Evolutionary conservation across 64 coral and sea anemone genomes (phyloP), one percentile per base, ranked within the genome.

Genomic region (Platygyra sinensis): DNA sequence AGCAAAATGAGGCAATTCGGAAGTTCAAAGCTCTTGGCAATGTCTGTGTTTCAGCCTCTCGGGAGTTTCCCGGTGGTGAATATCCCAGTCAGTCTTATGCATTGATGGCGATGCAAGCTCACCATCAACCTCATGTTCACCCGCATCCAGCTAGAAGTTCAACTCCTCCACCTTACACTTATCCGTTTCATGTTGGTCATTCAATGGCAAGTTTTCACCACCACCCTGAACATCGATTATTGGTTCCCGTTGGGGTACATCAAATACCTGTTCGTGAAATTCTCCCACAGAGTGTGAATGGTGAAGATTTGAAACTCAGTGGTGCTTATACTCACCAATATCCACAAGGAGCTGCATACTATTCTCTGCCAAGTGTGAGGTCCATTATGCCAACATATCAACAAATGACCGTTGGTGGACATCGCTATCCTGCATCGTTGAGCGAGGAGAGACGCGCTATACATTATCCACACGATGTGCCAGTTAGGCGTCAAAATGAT

Each of bases 1-100:
- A 97, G 77, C 83, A 91, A 73, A 94, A 55, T 36, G 95, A 97
- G 86, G 95, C 95, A n/a, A 93, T 90, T 5, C 85, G 95, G 33
- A 97, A 97, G 72, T 97, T 90, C 60, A 94, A 42, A 16, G 73
- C 89, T 50, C 59, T 89, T 50, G 78, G 86, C 1, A 92, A 54
- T 30, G 69, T 90, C 17, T 89, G 86, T 59, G 78, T 96, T 32
- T 65, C 88, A 32, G 82, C 89, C 16, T 25, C 95, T 8, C 73
- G 88, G 13, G 91, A 90, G 80, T 87, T 87, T 62, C 79, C 92
- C n/a, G 60, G 19, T 69, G 92, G 92, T 20, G 78, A 96, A 19
- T 93, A 90, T 50, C 67, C 92, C 15, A 67, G 69, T 73, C 54
- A 63, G 18, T 76, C 62, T 19, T 94, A 94, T 87, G 77, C 88